Conservation (phyloP, 2,113 vertebrate genomes). For the Mustela nigripes region DNA sequence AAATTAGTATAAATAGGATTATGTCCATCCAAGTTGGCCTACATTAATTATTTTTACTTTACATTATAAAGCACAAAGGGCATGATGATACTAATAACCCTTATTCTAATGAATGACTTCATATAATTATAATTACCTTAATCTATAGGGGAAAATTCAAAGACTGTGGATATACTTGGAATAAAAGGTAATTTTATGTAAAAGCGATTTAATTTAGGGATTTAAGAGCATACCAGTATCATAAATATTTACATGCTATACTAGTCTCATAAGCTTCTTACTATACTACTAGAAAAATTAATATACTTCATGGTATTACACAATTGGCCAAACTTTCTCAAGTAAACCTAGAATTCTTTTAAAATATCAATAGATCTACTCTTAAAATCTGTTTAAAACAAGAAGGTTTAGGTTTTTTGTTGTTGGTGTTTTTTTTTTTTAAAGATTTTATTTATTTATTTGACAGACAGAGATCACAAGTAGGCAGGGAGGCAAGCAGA, state of each 20-base stretch:
- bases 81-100: neutral
- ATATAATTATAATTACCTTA: constrained; percentile 22
- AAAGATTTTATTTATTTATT: too few relatives aligned
- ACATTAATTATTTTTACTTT: constrained; percentile 45
- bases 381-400: constrained; percentile 38
- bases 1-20: constrained; percentile 28
- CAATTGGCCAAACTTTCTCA: neutral
- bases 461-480: too few relatives aligned
- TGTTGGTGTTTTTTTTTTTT: too few relatives aligned
- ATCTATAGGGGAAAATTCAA: neutral
- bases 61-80: neutral
- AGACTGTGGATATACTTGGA: neutral
- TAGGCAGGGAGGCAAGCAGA: too few relatives aligned
- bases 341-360: constrained; percentile 9
- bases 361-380: constrained; percentile 43
- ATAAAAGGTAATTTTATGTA: constrained; percentile 26
- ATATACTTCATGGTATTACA: neutral
- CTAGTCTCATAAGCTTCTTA: constrained; percentile 21
- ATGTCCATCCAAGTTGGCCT: neutral
- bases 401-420: neutral
- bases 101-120: constrained; percentile 39
- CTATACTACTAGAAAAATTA: neutral
- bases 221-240: constrained; percentile 10
- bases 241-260: constrained; percentile 31
- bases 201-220: constrained; percentile 8